Base-by-base conservation (phyloP, 2,113 vertebrate genomes). In the Lampris incognitus region DNA sequence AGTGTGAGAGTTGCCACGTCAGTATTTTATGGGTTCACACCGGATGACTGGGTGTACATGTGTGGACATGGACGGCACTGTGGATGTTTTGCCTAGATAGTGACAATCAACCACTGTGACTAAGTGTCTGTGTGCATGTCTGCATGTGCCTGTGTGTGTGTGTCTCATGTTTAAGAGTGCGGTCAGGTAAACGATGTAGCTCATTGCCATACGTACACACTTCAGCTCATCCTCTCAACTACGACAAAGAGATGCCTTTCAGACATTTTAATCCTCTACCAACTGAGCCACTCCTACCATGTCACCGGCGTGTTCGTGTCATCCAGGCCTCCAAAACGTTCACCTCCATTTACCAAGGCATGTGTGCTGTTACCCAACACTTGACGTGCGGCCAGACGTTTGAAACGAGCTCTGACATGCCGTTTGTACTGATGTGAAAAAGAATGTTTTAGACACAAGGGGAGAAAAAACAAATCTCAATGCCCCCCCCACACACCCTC, bases 361-460 rank as follows among this genome's bases (percentile, higher is more conserved):
- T 42, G n/a, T 42, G n/a, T 41, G 11, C 66, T 8, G 57, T 70
- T 79, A 37, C 65, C 11, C 38, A 69, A 84, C 11, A 67, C 49
- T 44, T 67, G 86, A 76, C 81, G 81, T 89, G 82, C 66, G 48
- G 66, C 44, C 57, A 44, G 24, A 62, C 54, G 4, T 52, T 61
- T 48, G 37, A 6, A 65, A 75, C 88, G 87, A 11, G 86, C 61
- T 48, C 44, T 48, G 72, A 82, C 86, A 71, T 58, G 67, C 44
- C 11, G 50, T 24, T 40, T 6, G 1, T 5, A 54, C n/a, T 40
- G 50, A 40, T n/a, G 65, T 38, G 49, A 7, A 66, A 66, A 36
- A 51, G n/a, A 36, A 64, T 11, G 13, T 62, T 62, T n/a, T 62
- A 7, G 4, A 46, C 4, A 13, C 51, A 2, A n/a, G 51, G 51